These are phyloP conservation scores for Zapornia atra DNA, from an alignment of 2,113 vertebrate species.

Conservation along the genomic window DNA sequence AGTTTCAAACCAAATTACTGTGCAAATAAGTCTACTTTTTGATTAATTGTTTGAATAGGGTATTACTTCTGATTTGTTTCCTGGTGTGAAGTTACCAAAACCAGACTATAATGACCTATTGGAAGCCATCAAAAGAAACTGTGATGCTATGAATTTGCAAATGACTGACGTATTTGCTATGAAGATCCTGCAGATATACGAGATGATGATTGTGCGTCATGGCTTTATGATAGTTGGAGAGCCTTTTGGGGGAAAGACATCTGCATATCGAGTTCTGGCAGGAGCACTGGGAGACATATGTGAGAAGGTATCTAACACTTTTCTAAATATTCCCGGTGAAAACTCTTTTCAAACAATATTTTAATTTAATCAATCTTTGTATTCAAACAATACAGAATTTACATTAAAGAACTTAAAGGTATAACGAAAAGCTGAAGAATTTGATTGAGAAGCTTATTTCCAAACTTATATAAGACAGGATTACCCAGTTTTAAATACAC, in stretches of 20 bases:
- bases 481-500: neutral
- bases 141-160: constrained; percentile 87
- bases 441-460: neutral
- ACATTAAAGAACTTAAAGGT: neutral
- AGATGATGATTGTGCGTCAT: constrained; percentile 94
- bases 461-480: neutral
- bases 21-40: neutral
- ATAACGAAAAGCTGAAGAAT: neutral
- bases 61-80: constrained; percentile 93
- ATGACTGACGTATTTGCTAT: constrained; percentile 83
- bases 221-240: constrained; percentile 95
- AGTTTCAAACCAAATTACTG: neutral
- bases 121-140: constrained; percentile 84
- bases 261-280: constrained; percentile 87
- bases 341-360: neutral
- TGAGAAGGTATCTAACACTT: constrained; percentile 77
- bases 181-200: constrained; percentile 91
- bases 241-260: constrained; percentile 90
- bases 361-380: neutral
- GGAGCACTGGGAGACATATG: constrained; percentile 82
- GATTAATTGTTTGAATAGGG: constrained; percentile 75
- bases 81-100: constrained; percentile 87
- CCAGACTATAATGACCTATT: constrained; percentile 85
- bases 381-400: neutral
- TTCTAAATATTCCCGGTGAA: neutral